Conservation (phyloP, 1,140 invertebrate genomes). For the Condylostylus longicornis region DNA sequence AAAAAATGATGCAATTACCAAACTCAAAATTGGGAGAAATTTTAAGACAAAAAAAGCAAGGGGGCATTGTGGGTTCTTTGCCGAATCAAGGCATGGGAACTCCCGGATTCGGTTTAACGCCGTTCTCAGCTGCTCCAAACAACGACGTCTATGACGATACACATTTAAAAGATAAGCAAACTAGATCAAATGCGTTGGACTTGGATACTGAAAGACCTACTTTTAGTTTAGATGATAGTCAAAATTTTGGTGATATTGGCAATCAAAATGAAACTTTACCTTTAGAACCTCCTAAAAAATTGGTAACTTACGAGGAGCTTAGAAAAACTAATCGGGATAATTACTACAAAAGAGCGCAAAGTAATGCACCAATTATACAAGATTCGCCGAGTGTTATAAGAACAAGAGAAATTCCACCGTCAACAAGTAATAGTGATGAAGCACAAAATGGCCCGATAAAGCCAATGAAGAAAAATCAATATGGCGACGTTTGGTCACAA, state of each 20-base stretch:
- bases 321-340: conserved; percentile 42
- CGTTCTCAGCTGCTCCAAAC: conserved; percentile 26
- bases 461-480: too few species aligned
- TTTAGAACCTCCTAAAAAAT: conserved; percentile 19
- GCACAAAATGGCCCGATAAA: too few species aligned
- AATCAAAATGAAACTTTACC: conserved; percentile 17
- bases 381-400: too few species aligned
- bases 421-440: too few species aligned
- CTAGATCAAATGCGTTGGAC: conserved; percentile 24
- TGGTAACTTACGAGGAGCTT: conserved; percentile 42
- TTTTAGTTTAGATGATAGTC: conserved; percentile 33
- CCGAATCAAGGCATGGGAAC: conserved; percentile 33
- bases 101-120: conserved; percentile 32
- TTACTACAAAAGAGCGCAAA: conserved; percentile 32
- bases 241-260: conserved; percentile 4
- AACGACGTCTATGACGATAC: conserved; percentile 33
- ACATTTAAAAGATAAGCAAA: conserved; percentile 9
- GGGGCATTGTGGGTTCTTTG: conserved; percentile 15
- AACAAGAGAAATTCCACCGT: too few species aligned
- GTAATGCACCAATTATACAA: conserved; percentile 2
- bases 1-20: conserved; percentile 58
- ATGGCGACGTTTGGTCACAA: too few species aligned
- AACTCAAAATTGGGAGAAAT: conserved; percentile 25
- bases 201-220: conserved; percentile 31
- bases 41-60: conserved; percentile 17